Evolutionary conservation across 2,113 vertebrate genomes (phyloP).

Genomic region (Pangasianodon hypophthalmus): DNA sequence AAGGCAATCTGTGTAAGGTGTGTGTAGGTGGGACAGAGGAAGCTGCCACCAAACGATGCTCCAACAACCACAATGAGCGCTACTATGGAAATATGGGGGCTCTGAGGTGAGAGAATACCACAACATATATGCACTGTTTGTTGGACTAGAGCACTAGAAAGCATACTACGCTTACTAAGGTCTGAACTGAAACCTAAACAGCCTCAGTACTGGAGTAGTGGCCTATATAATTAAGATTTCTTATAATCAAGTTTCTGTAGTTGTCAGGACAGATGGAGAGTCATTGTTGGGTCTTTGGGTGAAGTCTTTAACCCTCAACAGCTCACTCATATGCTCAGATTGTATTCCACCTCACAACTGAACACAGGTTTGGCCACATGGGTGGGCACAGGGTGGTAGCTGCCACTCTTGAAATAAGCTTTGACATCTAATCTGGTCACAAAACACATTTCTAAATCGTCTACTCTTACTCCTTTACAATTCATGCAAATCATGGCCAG

Average conservation of each 20-base stretch:
- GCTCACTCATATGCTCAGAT: not conserved
- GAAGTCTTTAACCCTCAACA: not conserved
- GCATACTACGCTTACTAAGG: not conserved
- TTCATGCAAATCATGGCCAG: not conserved
- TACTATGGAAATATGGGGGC: slow-evolving; percentile 90
- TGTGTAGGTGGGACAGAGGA: slow-evolving; percentile 82
- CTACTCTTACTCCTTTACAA: not conserved
- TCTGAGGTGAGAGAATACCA: slow-evolving; percentile 73
- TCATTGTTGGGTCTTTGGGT: not conserved
- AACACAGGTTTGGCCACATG: not conserved
- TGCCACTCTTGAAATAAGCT: not conserved
- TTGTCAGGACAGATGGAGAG: not conserved
- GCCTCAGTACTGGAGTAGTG: not conserved
- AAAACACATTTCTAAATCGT: not conserved
- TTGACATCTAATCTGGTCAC: not conserved
- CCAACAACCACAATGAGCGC: slow-evolving; percentile 83
- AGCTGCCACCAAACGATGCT: slow-evolving; percentile 78
- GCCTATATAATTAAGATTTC: not conserved
- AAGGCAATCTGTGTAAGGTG: slow-evolving; percentile 84
- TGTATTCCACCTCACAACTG: not conserved
- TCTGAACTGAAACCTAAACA: not conserved
- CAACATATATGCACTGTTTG: not conserved
- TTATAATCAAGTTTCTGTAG: not conserved
- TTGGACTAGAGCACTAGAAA: not conserved
- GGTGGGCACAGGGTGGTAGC: not conserved